Evolutionary conservation across 2,888 invertebrate genomes (phyloP).

Genomic region (Drosophila quinaria): DNA sequence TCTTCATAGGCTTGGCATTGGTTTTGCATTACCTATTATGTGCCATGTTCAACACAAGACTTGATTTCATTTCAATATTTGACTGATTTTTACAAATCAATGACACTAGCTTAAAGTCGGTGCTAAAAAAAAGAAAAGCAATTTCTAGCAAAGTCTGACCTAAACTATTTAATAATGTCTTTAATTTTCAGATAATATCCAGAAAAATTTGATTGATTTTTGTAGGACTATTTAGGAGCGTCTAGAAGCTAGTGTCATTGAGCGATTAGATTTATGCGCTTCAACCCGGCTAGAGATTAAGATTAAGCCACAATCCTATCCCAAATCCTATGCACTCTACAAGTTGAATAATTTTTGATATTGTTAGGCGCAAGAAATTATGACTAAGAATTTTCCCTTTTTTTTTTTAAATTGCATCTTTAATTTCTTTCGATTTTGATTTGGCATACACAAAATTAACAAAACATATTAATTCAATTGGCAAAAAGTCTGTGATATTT

Average conservation of each 20-base stretch:
- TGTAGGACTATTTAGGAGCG: background rate
- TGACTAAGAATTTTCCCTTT: conserved; percentile 14
- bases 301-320: conserved; percentile 31
- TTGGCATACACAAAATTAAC: conserved; percentile 70
- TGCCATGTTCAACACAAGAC: conserved; percentile 76
- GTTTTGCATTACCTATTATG: conserved; percentile 69
- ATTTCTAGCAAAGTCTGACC: background rate
- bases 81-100: conserved; percentile 66
- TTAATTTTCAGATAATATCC: background rate
- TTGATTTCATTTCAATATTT: conserved; percentile 73
- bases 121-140: background rate
- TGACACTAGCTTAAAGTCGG: conserved; percentile 35
- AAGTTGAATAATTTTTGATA: background rate
- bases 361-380: conserved; percentile 1
- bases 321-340: conserved; percentile 15
- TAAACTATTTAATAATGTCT: background rate
- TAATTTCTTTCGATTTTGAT: conserved; percentile 36
- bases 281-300: conserved; percentile 36
- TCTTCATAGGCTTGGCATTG: conserved; percentile 73
- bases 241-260: conserved; percentile 25
- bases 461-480: conserved; percentile 76
- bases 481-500: conserved; percentile 83
- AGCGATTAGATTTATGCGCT: conserved; percentile 55
- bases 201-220: background rate
- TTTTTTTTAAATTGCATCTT: conserved; percentile 14